Evolutionary conservation across 1,140 invertebrate species (phyloP).

Genomic region (Drosophila lowei): DNA sequence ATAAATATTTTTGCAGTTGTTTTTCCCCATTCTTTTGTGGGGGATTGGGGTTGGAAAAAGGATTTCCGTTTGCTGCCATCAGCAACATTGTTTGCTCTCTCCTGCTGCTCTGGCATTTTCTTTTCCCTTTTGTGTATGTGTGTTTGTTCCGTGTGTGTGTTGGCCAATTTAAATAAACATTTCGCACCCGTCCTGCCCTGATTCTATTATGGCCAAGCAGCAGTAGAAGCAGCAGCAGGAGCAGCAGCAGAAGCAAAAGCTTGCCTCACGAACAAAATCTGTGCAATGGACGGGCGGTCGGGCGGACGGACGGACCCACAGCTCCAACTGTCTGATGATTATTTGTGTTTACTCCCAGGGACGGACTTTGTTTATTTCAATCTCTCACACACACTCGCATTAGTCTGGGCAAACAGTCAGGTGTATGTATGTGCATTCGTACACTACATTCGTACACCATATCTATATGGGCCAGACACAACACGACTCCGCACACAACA

Average conservation of each 20-base stretch:
- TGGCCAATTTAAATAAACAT: slow-evolving; percentile 80
- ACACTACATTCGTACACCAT: slow-evolving; percentile 37
- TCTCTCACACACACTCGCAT: slow-evolving; percentile 37
- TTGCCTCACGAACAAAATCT: slow-evolving; percentile 65
- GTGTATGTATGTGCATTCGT: slow-evolving; percentile 2
- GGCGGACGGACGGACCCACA: slow-evolving; percentile 28
- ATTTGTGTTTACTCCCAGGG: slow-evolving; percentile 67
- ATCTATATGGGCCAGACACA: slow-evolving; percentile 30
- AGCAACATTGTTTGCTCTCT: slow-evolving; percentile 50
- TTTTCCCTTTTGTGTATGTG: slow-evolving; percentile 31
- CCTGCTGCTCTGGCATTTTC: slow-evolving; percentile 70
- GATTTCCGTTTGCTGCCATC: slow-evolving; percentile 70
- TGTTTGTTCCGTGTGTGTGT: slow-evolving; percentile 49
- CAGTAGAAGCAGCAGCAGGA: background rate
- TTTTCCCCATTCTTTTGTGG: slow-evolving; percentile 43
- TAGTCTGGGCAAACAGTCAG: slow-evolving; percentile 31
- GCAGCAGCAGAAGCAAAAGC: background rate
- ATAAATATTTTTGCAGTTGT: slow-evolving; percentile 81
- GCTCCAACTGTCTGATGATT: slow-evolving; percentile 77
- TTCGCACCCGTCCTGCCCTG: slow-evolving; percentile 72
- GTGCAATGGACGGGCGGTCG: slow-evolving; percentile 56
- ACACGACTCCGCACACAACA: slow-evolving; percentile 6
- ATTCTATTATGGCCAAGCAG: slow-evolving; percentile 73
- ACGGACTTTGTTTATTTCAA: slow-evolving; percentile 57
- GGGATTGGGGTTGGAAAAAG: slow-evolving; percentile 37